Evolutionary conservation across 2,888 invertebrate species (phyloP), one percentile per base, ranked within the genome.

Genomic region (Lysandra bellargus): DNA sequence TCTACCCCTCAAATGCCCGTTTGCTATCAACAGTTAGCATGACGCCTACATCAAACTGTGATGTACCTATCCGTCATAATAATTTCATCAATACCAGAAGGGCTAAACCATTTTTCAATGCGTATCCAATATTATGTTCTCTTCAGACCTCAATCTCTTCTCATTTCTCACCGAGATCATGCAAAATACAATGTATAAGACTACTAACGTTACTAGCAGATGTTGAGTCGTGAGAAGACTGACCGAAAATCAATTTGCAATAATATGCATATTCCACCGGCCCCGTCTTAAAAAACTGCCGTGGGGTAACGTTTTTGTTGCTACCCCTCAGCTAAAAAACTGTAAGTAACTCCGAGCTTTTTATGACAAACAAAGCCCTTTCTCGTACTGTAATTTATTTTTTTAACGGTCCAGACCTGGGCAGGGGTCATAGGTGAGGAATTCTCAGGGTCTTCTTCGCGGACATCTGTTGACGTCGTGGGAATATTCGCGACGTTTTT

Each of bases 401-500:
- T 90, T 92, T 90, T 88, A 91, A 91, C 89, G 90, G 92, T 91
- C 91, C 89, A 89, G 83, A 86, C 84, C 83, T 92, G 85, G 91
- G 93, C 94, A 81, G 83, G 92, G 94, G 94, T 94, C 94, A 94
- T 92, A 93, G 94, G 91, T 93, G 90, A 93, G 85, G 88, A 87
- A 87, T 93, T 94, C 93, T 91, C 93, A 94, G 87, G 90, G 82
- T 81, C 85, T 86, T 90, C 91, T 92, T 91, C 69, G 33, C 2
- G 30, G 64, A 17, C 69, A 69, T 69, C 69, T 69, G 69, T 30
- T 64, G n/a, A 23, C n/a, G 23, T 17, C 69, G 69, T 69, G 69
- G 33, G 69, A 69, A 69, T 6, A 69, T 69, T 33, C 17, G 69
- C 69, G 37, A 69, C 30, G 33, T 17, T 37, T 69, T 69, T 69